Evolutionary conservation across 2,888 invertebrate species (phyloP), one percentile per base, ranked within the genome.

Genomic region (Dichetophora obliterata): DNA sequence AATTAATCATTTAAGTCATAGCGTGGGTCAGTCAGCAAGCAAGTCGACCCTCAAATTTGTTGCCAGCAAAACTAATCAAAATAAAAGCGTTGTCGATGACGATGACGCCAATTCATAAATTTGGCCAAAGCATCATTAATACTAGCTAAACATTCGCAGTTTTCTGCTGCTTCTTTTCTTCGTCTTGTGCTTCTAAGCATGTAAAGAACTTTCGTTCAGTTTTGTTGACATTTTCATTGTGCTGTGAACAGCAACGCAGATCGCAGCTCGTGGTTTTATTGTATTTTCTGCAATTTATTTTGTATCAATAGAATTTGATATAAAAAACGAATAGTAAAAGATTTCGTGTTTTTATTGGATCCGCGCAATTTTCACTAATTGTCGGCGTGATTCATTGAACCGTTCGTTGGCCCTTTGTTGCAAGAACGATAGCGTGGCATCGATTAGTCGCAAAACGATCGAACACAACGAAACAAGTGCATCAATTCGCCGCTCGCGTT

Each of bases 401-500:
- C 57, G 50, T 66, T 54, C 34, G 34, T 37, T 74, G 54, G 77
- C 75, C 76, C 78, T 75, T 73, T 59, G 71, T 76, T 69, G 76
- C 59, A 54, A 73, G 75, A 75, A 65, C 72, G 77, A 76, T 75
- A 74, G 52, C 75, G 65, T 61, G 76, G 84, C 82, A 85, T 85
- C 86, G 85, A 87, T 88, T 88, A 88, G 88, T 88, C 85, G 86
- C 86, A 85, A 85, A 85, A 85, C 87, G 87, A 89, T 88, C 88
- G 88, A 89, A 87, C 85, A 84, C 83, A 83, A 84, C 87, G 85
- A 84, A 85, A 85, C 86, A 85, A 86, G 84, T 71, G 57, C 78
- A 70, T 16, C 61, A 65, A 77, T 71, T 74, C 73, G 76, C 31
- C 16, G 27, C 76, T 69, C 77, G 77, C 75, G 14, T 27, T 8